Evolutionary conservation across 2,888 invertebrate species (phyloP), one percentile per base, ranked within the genome.

Genomic region (Dryobota labecula): DNA sequence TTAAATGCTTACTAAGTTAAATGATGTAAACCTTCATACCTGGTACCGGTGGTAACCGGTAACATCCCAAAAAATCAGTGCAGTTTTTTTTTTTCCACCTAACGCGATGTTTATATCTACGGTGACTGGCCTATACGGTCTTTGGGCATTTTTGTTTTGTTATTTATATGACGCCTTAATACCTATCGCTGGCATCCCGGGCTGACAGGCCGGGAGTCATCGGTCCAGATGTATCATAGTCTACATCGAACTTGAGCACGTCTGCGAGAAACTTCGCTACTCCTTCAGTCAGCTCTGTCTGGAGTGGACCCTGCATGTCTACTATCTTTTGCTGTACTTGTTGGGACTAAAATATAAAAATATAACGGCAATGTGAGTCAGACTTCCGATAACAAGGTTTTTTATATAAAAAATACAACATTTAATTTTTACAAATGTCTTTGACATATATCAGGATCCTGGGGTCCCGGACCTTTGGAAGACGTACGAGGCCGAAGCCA

Each of bases 171-270:
- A 30, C 24, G 24, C 20, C 15, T 15, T 33, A 41, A 33, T 92
- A 97, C 95, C 98, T 97, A 91, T 98, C 98, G 85, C 98, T 98
- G n/a, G 99, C 99, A 93, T 99, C 99, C 82, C 98, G 96, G 0
- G 99, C 98, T 1, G 97, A 94, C 43, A 99, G 96, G 2, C 98
- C 98, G 8, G 97, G 97, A 0, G 98, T 97, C 98, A 98, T 98
- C 0, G 99, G 99, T 1, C 99, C 99, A 87, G 96, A 97, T 27
- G 94, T 87, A 20, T 97, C 97, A 88, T 97, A 98, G 86, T 98
- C 98, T 0, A 89, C 89, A 88, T 98, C 97, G 87, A 98, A 98
- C 69, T 97, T 94, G 30, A 96, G 91, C 4, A 98, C 97, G 73
- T 98, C 97, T 20, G 92, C 90, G 51, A 96, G 94, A 89, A 98